A percentile compares a stretch with the other conserved stretches of the same genome.
Evolutionary conservation across 2,113 vertebrate genomes (phyloP).

Genomic region (Campylomormyrus tamandua): DNA sequence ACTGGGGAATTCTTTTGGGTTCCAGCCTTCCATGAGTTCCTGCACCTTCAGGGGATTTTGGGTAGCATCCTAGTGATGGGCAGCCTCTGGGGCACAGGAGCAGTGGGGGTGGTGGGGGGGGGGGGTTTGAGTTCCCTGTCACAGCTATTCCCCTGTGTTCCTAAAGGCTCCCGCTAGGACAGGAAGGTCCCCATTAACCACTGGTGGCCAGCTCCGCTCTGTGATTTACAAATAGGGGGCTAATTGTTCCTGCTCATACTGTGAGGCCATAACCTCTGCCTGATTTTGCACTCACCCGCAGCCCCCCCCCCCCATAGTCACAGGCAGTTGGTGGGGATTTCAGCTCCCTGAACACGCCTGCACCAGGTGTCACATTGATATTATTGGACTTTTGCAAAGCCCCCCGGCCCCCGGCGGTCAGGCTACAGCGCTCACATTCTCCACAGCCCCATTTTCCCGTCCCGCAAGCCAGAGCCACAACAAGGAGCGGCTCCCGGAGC

Average conservation of each 20-base stretch:
- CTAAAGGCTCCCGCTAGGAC: conserved; percentile 46
- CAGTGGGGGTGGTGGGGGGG: conserved; percentile 35
- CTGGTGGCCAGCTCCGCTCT: conserved; percentile 48
- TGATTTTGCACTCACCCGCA: conserved; percentile 42
- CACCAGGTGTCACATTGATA: neutral
- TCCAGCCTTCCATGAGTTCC: conserved; percentile 14
- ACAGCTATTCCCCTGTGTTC: conserved; percentile 41
- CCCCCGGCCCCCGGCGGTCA: neutral
- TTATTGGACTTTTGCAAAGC: neutral
- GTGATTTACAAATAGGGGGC: conserved; percentile 46
- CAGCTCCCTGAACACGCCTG: neutral
- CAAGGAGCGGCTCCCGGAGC: neutral
- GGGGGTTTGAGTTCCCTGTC: conserved; percentile 33
- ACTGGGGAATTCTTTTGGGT: neutral
- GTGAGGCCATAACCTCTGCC: conserved; percentile 42
- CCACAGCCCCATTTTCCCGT: neutral
- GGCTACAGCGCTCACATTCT: neutral
- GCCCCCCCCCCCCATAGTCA: conserved; percentile 29
- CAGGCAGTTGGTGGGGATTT: neutral
- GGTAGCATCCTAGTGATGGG: conserved; percentile 47
- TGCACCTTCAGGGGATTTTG: conserved; percentile 36
- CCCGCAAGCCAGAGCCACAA: neutral
- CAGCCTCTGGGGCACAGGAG: conserved; percentile 18
- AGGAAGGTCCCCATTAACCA: conserved; percentile 49
- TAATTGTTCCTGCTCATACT: conserved; percentile 53